Conservation (phyloP, 1,140 invertebrate species). For the Lucilia cuprina region DNA sequence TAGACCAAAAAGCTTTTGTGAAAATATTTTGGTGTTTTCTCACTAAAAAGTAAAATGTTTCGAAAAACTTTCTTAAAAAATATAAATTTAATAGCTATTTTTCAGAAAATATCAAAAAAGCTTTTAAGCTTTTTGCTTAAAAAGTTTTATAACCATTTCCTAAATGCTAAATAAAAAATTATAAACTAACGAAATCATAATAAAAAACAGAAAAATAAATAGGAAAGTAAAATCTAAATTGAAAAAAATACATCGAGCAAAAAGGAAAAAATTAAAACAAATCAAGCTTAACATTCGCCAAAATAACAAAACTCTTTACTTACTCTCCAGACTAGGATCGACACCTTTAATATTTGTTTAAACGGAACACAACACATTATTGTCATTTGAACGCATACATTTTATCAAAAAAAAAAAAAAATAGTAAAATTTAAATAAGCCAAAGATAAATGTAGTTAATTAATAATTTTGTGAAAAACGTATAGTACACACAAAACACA, state of each 20-base stretch:
- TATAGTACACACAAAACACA: background rate
- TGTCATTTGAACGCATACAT: background rate
- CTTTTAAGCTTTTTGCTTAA: too few species aligned
- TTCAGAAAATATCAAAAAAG: too few species aligned
- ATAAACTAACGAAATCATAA: too few species aligned
- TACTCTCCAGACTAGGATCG: constrained; percentile 53
- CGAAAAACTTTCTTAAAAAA: too few species aligned
- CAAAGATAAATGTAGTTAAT: background rate
- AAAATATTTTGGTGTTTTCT: too few species aligned
- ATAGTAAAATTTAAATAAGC: background rate
- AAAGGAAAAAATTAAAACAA: background rate
- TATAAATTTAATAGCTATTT: too few species aligned
- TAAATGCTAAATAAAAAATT: too few species aligned
- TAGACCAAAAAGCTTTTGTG: too few species aligned
- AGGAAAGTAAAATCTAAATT: too few species aligned
- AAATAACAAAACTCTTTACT: constrained; percentile 40
- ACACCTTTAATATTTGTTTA: constrained; percentile 44
- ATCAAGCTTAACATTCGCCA: background rate
- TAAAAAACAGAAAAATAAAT: too few species aligned
- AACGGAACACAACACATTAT: background rate
- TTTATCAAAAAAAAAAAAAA: background rate
- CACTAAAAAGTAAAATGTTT: too few species aligned
- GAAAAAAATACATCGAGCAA: background rate
- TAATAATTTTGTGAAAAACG: background rate
- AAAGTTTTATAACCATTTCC: too few species aligned